Percentiles rank a stretch among this genome's conserved stretches.
Conservation (phyloP, 2,888 invertebrate genomes). For the Ectemnius cavifrons region DNA sequence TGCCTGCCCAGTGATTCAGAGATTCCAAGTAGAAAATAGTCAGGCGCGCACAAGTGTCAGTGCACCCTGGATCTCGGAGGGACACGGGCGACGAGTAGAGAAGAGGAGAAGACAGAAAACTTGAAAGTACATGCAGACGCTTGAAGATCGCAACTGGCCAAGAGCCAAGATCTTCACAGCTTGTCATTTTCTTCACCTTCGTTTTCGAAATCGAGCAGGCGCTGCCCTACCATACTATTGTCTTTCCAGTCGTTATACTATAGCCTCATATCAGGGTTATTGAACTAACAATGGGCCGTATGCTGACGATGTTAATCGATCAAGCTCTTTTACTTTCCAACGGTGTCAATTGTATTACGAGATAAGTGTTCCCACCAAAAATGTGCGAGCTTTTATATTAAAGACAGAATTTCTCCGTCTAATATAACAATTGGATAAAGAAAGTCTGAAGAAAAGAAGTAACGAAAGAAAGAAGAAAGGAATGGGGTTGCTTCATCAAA, state of each 20-base stretch:
- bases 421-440: too few species aligned
- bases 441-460: too few species aligned
- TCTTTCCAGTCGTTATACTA: background rate
- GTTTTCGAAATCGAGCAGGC: conserved; percentile 41
- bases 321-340: too few species aligned
- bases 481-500: background rate
- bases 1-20: conserved; percentile 44
- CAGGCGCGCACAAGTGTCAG: conserved; percentile 56
- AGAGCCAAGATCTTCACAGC: conserved; percentile 61
- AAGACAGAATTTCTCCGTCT: too few species aligned
- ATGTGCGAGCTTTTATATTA: too few species aligned
- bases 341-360: too few species aligned
- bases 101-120: conserved; percentile 52
- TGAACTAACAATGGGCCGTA: too few species aligned
- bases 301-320: too few species aligned
- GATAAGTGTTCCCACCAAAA: too few species aligned
- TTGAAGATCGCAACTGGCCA: conserved; percentile 66
- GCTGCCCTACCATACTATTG: conserved; percentile 23
- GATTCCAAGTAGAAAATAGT: conserved; percentile 58
- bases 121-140: conserved; percentile 65
- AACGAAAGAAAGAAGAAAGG: background rate
- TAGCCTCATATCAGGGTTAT: too few species aligned
- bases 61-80: conserved; percentile 61
- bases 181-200: conserved; percentile 55
- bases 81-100: conserved; percentile 43